Evolutionary conservation across 2,797 vertebrate genomes (phyloP).

Genomic region (Artibeus lituratus): DNA sequence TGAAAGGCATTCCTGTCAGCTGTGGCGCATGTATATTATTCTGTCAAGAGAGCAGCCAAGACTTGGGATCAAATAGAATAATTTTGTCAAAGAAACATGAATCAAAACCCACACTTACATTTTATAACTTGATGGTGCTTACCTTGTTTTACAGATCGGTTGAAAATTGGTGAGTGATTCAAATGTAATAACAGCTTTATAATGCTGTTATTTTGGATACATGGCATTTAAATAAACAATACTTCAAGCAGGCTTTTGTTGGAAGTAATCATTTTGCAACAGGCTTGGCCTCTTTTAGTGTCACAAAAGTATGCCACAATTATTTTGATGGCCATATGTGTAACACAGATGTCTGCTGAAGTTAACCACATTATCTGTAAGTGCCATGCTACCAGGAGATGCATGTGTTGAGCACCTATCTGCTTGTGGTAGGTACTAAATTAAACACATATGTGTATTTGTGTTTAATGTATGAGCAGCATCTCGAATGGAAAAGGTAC

Average conservation of each 20-base stretch:
- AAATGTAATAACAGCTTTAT: conserved; percentile 38
- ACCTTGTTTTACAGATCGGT: conserved; percentile 48
- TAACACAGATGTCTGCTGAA: conserved; percentile 56
- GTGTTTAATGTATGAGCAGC: background rate
- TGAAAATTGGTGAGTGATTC: conserved; percentile 44
- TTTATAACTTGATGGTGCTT: conserved; percentile 38
- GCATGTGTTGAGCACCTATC: background rate
- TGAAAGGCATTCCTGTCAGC: conserved; percentile 32
- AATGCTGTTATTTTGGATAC: conserved; percentile 40
- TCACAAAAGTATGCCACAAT: conserved; percentile 22
- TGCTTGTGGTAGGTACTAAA: background rate
- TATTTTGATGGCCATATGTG: conserved; percentile 64
- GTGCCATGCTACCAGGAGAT: background rate
- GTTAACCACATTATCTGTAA: conserved; percentile 34
- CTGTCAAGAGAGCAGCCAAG: conserved; percentile 34
- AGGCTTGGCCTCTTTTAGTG: conserved; percentile 38
- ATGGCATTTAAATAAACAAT: conserved; percentile 9
- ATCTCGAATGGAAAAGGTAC: background rate
- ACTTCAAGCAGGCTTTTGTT: conserved; percentile 48
- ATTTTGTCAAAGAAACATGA: conserved; percentile 47
- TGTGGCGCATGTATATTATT: background rate
- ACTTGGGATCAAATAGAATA: conserved; percentile 44
- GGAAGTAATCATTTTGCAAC: conserved; percentile 14
- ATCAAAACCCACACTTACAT: conserved; percentile 32
- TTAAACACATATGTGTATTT: background rate